Conservation (phyloP, 23 tunicate genomes). For the Aplidium turbinatum region DNA sequence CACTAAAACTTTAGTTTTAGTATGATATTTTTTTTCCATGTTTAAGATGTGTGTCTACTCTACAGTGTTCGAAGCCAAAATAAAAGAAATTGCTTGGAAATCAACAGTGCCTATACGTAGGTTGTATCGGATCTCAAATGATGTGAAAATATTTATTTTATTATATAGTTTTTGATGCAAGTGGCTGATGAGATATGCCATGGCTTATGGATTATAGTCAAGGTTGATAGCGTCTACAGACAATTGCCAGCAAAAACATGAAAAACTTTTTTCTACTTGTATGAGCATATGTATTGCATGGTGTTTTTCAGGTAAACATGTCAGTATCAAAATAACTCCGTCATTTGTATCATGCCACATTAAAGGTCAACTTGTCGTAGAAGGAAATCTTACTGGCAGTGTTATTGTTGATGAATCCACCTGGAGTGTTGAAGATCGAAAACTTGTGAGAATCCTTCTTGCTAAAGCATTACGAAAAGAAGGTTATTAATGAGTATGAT, state of each 20-base stretch:
- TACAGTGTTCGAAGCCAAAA: too few species aligned
- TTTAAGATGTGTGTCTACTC: too few species aligned
- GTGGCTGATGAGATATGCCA: too few species aligned
- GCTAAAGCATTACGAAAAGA: slow-evolving; percentile 46
- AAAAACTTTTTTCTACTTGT: too few species aligned
- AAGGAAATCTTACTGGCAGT: slow-evolving; percentile 27
- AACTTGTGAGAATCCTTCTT: slow-evolving; percentile 62
- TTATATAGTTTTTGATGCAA: too few species aligned
- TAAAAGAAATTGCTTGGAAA: too few species aligned
- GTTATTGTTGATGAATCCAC: slow-evolving; percentile 74
- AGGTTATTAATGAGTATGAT: slow-evolving; percentile 8
- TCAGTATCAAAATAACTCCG: slow-evolving; percentile 53
- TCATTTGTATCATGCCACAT: slow-evolving; percentile 47
- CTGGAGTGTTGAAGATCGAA: slow-evolving; percentile 88
- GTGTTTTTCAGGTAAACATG: slow-evolving; percentile 58
- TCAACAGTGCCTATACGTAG: neutral
- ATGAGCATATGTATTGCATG: too few species aligned
- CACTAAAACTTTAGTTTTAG: too few species aligned
- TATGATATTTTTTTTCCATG: too few species aligned
- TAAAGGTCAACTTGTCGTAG: slow-evolving; percentile 39
- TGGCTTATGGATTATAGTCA: too few species aligned
- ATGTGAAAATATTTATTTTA: neutral
- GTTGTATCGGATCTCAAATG: neutral
- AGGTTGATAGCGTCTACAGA: too few species aligned
- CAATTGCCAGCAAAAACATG: too few species aligned